Evolutionary conservation across 2,113 vertebrate genomes (phyloP).

Genomic region (Oceanodroma tethys): DNA sequence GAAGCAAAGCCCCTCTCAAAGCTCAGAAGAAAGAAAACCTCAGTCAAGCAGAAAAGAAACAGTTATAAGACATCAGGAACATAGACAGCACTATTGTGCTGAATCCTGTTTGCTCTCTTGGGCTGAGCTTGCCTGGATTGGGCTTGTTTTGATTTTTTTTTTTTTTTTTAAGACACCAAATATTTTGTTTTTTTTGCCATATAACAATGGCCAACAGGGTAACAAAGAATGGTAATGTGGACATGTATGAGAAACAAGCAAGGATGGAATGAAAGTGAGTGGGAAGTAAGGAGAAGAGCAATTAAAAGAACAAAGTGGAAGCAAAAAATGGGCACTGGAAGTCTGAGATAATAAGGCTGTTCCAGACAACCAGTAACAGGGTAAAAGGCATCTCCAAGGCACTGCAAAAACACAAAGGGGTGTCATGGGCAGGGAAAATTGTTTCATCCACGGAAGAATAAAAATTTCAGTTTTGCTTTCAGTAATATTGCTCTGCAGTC

Average conservation of each 20-base stretch:
- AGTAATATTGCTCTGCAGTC: not conserved
- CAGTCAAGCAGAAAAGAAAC: not conserved
- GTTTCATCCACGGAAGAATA: not conserved
- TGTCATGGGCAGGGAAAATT: not conserved
- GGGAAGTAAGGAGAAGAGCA: not conserved
- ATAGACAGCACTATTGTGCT: not conserved
- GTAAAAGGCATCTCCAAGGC: not conserved
- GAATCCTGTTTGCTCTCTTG: not conserved
- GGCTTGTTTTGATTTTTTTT: not conserved
- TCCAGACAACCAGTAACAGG: not conserved
- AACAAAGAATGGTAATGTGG: not conserved
- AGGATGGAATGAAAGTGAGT: not conserved
- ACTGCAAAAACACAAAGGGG: not conserved
- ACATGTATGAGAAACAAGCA: not conserved
- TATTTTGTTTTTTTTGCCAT: not conserved
- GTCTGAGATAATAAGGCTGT: not conserved
- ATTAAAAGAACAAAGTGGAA: not conserved
- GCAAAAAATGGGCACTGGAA: not conserved
- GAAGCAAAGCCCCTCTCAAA: not conserved
- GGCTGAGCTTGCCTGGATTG: not conserved
- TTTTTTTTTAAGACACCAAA: not conserved
- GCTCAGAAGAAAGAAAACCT: not conserved
- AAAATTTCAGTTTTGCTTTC: not conserved
- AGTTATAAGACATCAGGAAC: not conserved
- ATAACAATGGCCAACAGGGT: not conserved